Percentiles rank a stretch among this genome's conserved stretches.
Conservation (phyloP, 1,140 invertebrate species). For the Parasteatoda tepidariorum region DNA sequence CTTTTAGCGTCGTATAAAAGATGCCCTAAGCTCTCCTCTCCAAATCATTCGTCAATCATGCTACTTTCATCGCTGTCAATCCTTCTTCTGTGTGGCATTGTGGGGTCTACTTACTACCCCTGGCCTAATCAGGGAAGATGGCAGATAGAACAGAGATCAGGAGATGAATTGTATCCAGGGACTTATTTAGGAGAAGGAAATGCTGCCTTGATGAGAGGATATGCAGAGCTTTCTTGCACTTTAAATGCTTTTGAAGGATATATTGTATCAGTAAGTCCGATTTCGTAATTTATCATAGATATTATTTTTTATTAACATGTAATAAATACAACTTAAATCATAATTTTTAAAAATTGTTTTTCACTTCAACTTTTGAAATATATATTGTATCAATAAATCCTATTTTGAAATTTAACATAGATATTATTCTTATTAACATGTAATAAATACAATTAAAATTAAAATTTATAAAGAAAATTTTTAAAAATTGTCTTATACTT, state of each 20-base stretch:
- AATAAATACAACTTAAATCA: no score
- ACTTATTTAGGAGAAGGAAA: conserved; percentile 22
- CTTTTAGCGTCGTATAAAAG: no score
- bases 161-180: conserved; percentile 33
- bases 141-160: neutral
- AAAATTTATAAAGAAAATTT: no score
- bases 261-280: conserved; percentile 24
- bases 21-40: no score
- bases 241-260: conserved; percentile 28
- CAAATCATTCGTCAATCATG: neutral
- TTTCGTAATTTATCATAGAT: neutral
- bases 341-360: no score
- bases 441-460: no score
- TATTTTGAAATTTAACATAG: no score
- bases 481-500: conserved; percentile 7
- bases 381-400: no score
- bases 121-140: neutral
- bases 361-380: no score
- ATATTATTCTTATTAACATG: no score
- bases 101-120: neutral
- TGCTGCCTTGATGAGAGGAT: neutral
- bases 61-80: neutral
- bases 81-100: neutral
- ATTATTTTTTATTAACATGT: neutral
- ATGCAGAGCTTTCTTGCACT: conserved; percentile 21